Evolutionary conservation across 2,797 vertebrate genomes (phyloP).

Genomic region (Rhodeus uyekii): DNA sequence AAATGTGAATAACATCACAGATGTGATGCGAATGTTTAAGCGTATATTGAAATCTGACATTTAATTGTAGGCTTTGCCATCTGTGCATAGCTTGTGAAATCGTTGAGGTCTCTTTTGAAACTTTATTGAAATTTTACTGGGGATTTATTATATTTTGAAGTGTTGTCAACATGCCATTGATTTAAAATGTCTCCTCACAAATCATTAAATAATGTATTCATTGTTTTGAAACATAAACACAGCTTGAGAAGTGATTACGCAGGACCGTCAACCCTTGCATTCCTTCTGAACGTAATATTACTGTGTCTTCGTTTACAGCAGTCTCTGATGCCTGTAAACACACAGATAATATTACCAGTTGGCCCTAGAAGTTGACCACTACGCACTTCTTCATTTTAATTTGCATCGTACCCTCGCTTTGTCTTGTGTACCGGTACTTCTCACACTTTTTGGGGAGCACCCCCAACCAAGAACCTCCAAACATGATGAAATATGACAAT

Average conservation of each 20-base stretch:
- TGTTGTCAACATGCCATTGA: neutral
- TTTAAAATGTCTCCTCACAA: neutral
- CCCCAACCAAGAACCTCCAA: neutral
- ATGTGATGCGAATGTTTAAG: neutral
- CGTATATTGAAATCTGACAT: neutral
- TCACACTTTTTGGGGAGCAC: neutral
- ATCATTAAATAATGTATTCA: neutral
- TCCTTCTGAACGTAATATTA: neutral
- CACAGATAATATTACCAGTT: neutral
- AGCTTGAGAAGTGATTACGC: neutral
- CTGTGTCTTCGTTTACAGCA: neutral
- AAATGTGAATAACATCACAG: no score
- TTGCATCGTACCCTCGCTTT: neutral
- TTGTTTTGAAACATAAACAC: neutral
- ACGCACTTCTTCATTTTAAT: neutral
- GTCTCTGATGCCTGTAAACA: slow-evolving; percentile 23
- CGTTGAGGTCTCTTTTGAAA: neutral
- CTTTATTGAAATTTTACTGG: neutral
- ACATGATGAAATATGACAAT: no score
- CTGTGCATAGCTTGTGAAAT: neutral
- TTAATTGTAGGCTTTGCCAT: neutral
- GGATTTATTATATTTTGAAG: neutral
- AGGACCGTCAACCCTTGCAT: neutral
- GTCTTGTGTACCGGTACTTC: neutral
- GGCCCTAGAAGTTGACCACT: neutral